Conservation (phyloP, 2,113 vertebrate species). For the Erpornis zantholeuca region DNA sequence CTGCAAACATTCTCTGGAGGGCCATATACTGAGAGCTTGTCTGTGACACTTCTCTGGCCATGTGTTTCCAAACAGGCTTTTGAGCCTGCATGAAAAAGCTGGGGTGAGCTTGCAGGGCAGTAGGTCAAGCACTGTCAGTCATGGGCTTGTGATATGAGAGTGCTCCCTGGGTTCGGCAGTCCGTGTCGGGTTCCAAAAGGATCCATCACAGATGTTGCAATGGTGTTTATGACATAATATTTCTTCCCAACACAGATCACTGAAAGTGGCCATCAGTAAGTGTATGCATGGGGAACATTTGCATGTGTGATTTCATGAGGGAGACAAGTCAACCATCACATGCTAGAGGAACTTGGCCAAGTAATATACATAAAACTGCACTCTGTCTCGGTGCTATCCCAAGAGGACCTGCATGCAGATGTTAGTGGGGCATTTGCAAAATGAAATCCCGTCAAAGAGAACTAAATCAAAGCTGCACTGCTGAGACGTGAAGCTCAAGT, state of each 20-base stretch:
- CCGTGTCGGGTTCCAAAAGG: conserved; percentile 8
- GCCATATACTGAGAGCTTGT: conserved; percentile 27
- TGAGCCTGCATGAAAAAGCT: background rate
- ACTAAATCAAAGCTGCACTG: conserved; percentile 65
- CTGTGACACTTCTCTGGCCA: conserved; percentile 32
- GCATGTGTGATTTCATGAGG: conserved; percentile 71
- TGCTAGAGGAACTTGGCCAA: conserved; percentile 67
- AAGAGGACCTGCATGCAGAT: conserved; percentile 71
- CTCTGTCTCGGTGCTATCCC: conserved; percentile 54
- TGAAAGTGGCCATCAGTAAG: conserved; percentile 62
- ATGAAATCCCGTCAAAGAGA: conserved; percentile 62
- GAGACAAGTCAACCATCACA: conserved; percentile 76
- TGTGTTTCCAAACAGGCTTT: background rate
- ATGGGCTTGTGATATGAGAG: conserved; percentile 18
- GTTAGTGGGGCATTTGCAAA: conserved; percentile 71
- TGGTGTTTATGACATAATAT: conserved; percentile 69
- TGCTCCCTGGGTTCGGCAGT: background rate
- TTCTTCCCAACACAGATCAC: conserved; percentile 61
- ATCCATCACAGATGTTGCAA: conserved; percentile 58
- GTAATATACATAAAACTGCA: conserved; percentile 64
- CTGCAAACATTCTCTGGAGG: conserved; percentile 44
- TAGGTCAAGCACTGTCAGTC: conserved; percentile 10
- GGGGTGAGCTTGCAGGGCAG: background rate
- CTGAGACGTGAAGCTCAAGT: conserved; percentile 67
- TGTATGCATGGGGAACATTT: conserved; percentile 23